Conservation (phyloP, 2,888 invertebrate species). For the Stenolophus ochropezus region DNA sequence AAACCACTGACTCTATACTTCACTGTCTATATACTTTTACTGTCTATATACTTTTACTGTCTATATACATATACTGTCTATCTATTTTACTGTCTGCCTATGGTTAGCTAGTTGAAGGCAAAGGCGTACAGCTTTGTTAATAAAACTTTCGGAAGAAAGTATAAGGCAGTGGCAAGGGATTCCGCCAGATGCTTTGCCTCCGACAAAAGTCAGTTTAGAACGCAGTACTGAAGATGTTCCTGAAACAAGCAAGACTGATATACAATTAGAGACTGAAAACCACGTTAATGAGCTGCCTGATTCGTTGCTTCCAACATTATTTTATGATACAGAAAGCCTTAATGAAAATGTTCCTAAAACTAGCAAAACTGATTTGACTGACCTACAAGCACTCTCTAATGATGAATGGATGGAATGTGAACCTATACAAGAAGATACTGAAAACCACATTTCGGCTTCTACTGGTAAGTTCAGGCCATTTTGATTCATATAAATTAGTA, state of each 20-base stretch:
- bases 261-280: conserved; percentile 31
- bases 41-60: too few species aligned
- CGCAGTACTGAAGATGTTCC: conserved; percentile 28
- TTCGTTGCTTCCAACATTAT: conserved; percentile 29
- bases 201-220: conserved; percentile 9
- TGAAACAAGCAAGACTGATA: conserved; percentile 36
- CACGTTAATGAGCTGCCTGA: conserved; percentile 13
- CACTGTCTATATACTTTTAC: too few species aligned
- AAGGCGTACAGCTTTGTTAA: neutral
- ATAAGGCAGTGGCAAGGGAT: neutral
- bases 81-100: too few species aligned
- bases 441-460: conserved; percentile 23
- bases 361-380: conserved; percentile 31
- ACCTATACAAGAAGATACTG: conserved; percentile 30
- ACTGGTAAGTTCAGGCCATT: conserved; percentile 1
- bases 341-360: conserved; percentile 11
- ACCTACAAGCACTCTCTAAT: conserved; percentile 28
- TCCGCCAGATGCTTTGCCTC: conserved; percentile 12
- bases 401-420: conserved; percentile 18
- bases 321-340: conserved; percentile 12
- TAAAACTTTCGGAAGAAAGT: conserved; percentile 25
- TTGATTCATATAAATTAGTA: conserved; percentile 21
- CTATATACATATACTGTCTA: too few species aligned
- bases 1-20: too few species aligned
- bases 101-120: conserved; percentile 5